These are phyloP conservation scores for Ennomos quercinarius DNA, from an alignment of 2,888 invertebrate species.

Conservation along the genomic window DNA sequence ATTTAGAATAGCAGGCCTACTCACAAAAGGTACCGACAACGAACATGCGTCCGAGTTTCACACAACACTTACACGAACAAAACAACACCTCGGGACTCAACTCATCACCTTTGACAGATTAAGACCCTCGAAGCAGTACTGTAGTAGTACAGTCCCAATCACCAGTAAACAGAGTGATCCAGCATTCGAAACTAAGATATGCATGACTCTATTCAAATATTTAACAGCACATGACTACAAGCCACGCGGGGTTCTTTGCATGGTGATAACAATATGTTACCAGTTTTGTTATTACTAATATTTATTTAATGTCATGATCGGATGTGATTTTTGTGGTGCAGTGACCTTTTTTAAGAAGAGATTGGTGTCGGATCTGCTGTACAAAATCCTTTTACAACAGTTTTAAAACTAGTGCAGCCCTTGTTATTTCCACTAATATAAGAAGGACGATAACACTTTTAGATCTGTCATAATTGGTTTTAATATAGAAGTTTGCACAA, in stretches of 20 bases:
- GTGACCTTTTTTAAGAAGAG: constrained; percentile 17
- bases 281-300: constrained; percentile 24
- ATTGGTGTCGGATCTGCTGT: no score
- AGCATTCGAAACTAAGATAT: constrained; percentile 39
- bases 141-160: constrained; percentile 26
- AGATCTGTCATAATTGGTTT: no score
- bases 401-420: no score
- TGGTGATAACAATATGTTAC: constrained; percentile 45
- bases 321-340: constrained; percentile 3
- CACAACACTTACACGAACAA: constrained; percentile 3
- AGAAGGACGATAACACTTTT: no score
- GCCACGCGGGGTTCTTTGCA: constrained; percentile 48
- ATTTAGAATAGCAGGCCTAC: not conserved
- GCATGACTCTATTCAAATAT: constrained; percentile 64
- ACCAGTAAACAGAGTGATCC: constrained; percentile 43
- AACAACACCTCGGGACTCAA: constrained; percentile 10
- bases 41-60: no score
- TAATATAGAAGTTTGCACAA: no score
- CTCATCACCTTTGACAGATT: constrained; percentile 15
- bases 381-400: no score
- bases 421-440: no score
- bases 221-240: constrained; percentile 63
- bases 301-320: constrained; percentile 28
- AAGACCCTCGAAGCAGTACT: constrained; percentile 11
- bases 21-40: no score